Conservation (phyloP, 2,113 vertebrate genomes). For the Heterocephalus glaber region DNA sequence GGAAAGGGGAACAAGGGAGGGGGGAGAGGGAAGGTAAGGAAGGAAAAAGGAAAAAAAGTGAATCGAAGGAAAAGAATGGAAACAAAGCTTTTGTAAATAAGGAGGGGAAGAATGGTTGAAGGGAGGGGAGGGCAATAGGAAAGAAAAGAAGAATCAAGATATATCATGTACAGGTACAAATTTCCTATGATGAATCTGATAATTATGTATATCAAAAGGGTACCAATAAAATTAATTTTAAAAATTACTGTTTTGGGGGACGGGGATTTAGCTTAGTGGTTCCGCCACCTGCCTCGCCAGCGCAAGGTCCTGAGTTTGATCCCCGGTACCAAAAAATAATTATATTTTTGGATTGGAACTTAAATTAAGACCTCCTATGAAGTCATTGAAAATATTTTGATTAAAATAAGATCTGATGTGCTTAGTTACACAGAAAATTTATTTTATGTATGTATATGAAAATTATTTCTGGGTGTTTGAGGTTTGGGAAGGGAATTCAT, state of each 20-base stretch:
- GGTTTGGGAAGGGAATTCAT: constrained; percentile 6
- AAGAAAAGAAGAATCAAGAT: background rate
- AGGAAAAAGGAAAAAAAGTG: background rate
- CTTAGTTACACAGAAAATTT: constrained; percentile 20
- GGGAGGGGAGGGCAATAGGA: background rate
- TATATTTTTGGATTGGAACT: constrained; percentile 6
- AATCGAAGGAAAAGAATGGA: background rate
- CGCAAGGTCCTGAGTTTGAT: no score
- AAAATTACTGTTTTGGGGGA: constrained; percentile 22
- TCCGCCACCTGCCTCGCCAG: no score
- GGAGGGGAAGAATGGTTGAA: background rate
- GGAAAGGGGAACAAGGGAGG: background rate
- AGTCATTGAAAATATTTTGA: constrained; percentile 36
- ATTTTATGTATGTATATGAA: constrained; percentile 55
- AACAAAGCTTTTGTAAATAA: background rate
- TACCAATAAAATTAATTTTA: background rate
- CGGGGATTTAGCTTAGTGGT: no score
- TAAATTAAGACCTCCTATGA: constrained; percentile 35
- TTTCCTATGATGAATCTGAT: background rate
- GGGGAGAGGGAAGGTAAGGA: background rate
- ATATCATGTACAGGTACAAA: background rate
- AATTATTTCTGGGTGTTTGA: constrained; percentile 45
- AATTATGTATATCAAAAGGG: background rate
- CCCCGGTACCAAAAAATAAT: no score
- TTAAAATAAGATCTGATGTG: constrained; percentile 40